Conservation (phyloP, 2,888 invertebrate species). For the Pseudoips prasinana region DNA sequence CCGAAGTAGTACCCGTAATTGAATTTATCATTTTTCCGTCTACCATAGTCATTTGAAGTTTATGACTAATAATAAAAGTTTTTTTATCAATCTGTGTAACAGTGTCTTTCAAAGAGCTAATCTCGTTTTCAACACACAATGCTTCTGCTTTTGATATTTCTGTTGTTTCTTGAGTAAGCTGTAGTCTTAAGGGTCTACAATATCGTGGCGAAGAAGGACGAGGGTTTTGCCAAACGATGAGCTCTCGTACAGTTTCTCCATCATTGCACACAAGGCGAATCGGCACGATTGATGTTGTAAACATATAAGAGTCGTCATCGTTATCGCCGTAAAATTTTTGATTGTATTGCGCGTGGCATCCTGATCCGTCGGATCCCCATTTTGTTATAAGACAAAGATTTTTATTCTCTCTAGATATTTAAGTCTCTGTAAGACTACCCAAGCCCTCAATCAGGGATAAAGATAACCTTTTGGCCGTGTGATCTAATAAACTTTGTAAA, state of each 20-base stretch:
- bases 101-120: not conserved
- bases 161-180: not conserved
- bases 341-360: not conserved
- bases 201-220: not conserved
- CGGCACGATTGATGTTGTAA: not conserved
- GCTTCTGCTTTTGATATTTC: not conserved
- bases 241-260: not conserved
- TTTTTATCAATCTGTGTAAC: not conserved
- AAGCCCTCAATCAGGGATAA: not conserved
- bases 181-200: not conserved
- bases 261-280: not conserved
- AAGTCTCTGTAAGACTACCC: not conserved
- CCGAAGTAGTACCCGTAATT: not conserved
- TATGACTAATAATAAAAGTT: not conserved
- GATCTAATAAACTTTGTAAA: not conserved
- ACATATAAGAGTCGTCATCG: not conserved
- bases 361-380: conserved; percentile 1
- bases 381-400: not conserved
- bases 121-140: not conserved
- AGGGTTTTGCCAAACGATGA: conserved; percentile 1
- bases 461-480: not conserved
- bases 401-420: no score
- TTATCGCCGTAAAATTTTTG: not conserved
- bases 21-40: not conserved
- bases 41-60: not conserved